Conservation (phyloP, 1,140 invertebrate species). For the Physella acuta region DNA sequence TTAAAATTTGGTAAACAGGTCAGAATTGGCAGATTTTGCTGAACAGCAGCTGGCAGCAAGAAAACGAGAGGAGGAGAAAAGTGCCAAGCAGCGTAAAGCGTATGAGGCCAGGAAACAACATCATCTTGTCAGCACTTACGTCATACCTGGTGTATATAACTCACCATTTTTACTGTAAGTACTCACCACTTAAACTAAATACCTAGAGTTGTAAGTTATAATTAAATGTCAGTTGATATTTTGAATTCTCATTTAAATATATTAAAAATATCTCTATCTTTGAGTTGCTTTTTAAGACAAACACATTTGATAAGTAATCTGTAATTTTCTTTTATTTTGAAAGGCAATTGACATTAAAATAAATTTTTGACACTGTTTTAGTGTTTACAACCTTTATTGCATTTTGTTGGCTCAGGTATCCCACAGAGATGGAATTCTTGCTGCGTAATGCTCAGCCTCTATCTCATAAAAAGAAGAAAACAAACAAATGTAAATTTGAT, state of each 20-base stretch:
- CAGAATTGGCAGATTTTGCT: conserved; percentile 53
- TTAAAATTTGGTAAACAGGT: conserved; percentile 29
- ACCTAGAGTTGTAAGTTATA: neutral
- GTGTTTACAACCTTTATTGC: too few species aligned
- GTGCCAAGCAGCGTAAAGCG: conserved; percentile 42
- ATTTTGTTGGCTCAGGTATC: too few species aligned
- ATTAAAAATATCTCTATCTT: neutral
- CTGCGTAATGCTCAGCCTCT: conserved; percentile 49
- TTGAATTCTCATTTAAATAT: neutral
- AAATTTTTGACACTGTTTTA: too few species aligned
- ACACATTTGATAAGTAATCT: too few species aligned
- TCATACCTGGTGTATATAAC: conserved; percentile 59
- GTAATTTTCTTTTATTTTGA: too few species aligned
- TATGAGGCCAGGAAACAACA: conserved; percentile 54
- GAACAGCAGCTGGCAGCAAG: conserved; percentile 51
- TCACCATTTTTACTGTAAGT: conserved; percentile 58
- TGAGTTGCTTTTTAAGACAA: too few species aligned
- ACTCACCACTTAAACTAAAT: neutral
- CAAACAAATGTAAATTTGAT: conserved; percentile 45
- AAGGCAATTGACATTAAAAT: too few species aligned
- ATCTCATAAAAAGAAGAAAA: conserved; percentile 39
- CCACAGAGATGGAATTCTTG: conserved; percentile 50
- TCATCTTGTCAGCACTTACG: conserved; percentile 57
- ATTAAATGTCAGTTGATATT: neutral
- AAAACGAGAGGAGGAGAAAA: conserved; percentile 38